Conservation (phyloP, 2,888 invertebrate genomes). For the Chaetoderma sp. region DNA sequence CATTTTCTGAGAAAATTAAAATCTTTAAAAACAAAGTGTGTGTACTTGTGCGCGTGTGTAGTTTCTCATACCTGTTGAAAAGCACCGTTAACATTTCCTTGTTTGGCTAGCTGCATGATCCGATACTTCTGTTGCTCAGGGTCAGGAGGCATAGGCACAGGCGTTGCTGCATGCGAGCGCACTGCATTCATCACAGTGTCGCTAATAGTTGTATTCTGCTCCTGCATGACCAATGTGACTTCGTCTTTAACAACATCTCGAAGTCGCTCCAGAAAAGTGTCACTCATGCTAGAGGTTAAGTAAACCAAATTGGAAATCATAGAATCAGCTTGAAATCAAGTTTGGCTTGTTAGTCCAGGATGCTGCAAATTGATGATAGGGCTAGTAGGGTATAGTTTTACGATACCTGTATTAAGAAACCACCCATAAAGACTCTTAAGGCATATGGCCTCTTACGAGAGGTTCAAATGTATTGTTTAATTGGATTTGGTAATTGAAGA, state of each 20-base stretch:
- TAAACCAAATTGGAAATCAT: no score
- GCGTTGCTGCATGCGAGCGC: conserved; percentile 81
- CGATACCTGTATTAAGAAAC: no score
- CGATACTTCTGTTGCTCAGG: conserved; percentile 47
- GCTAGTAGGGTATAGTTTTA: no score
- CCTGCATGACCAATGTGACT: conserved; percentile 69
- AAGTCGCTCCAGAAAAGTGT: conserved; percentile 59
- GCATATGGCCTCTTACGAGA: no score
- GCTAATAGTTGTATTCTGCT: conserved; percentile 75
- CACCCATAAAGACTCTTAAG: no score
- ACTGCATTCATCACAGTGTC: conserved; percentile 75
- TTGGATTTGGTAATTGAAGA: no score
- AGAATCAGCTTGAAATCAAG: no score
- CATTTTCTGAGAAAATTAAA: no score
- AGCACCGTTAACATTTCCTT: conserved; percentile 86
- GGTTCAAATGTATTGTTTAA: no score
- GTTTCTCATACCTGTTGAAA: conserved; percentile 81
- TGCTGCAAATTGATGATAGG: no score
- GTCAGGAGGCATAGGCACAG: conserved; percentile 74
- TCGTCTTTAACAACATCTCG: conserved; percentile 62
- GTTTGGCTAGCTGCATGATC: conserved; percentile 77
- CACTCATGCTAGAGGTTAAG: conserved; percentile 60
- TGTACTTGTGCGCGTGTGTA: no score
- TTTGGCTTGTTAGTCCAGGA: not conserved
- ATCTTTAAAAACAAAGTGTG: not conserved